These are phyloP conservation scores for Tetragonula clypearis DNA, from an alignment of 1,140 invertebrate species.

Conservation along the genomic window DNA sequence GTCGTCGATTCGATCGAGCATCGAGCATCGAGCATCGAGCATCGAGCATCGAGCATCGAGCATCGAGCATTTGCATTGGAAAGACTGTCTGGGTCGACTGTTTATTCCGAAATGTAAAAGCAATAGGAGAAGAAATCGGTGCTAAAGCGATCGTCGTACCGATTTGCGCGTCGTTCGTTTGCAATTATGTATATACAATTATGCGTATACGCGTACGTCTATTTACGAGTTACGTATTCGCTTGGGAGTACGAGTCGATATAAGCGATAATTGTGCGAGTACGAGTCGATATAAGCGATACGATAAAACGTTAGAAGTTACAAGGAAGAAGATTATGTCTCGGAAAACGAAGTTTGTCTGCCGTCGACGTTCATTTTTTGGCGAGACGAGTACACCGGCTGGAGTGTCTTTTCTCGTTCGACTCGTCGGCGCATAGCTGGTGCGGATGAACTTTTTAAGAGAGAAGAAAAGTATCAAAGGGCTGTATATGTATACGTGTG, in stretches of 20 bases:
- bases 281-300: too few relatives aligned
- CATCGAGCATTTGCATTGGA: too few relatives aligned
- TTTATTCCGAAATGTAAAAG: neutral
- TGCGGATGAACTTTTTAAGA: neutral
- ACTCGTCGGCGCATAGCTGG: neutral
- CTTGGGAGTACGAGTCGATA: neutral
- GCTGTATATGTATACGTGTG: too few relatives aligned
- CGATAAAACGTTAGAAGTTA: neutral
- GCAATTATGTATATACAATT: neutral
- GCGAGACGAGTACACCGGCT: neutral
- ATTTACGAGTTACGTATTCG: neutral
- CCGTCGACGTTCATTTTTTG: neutral
- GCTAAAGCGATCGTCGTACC: neutral
- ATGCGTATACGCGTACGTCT: neutral
- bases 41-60: too few relatives aligned
- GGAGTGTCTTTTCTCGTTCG: neutral
- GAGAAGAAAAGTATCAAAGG: neutral
- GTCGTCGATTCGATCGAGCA: too few relatives aligned
- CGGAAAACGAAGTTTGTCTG: neutral
- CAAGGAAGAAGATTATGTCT: constrained; percentile 6
- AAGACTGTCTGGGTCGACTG: too few relatives aligned
- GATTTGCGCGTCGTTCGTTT: neutral
- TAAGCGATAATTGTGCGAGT: neutral
- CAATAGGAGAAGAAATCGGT: neutral
- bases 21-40: too few relatives aligned